Conservation (phyloP, 2,797 vertebrate species). For the Enteromius fasciolatus region DNA sequence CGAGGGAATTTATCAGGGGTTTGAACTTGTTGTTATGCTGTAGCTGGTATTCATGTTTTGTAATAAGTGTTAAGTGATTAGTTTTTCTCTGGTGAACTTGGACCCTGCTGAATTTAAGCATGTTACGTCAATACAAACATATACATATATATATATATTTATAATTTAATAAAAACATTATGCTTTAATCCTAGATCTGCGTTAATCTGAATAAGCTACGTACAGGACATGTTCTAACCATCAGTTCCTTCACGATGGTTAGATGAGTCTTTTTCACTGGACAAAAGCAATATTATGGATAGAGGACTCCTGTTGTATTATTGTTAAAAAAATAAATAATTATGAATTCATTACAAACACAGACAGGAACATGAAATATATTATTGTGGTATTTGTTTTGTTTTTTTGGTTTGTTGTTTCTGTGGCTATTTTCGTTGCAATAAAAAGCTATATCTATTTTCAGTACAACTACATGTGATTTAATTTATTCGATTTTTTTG, state of each 20-base stretch:
- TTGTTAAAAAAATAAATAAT: not conserved
- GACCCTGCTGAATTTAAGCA: not conserved
- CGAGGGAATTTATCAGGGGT: not conserved
- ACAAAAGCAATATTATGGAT: not conserved
- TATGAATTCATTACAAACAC: not conserved
- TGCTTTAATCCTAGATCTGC: not conserved
- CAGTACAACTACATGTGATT: not conserved
- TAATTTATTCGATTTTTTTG: too few species aligned
- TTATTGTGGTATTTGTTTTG: too few species aligned
- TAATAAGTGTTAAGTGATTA: not conserved
- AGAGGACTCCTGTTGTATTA: not conserved
- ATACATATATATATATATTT: too few species aligned
- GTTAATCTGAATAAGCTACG: too few species aligned
- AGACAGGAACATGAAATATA: not conserved
- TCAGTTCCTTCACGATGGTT: too few species aligned
- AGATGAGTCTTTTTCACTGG: not conserved
- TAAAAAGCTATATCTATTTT: not conserved
- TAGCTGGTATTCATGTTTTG: not conserved
- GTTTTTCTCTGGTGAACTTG: not conserved
- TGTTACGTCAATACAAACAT: not conserved
- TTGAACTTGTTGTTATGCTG: not conserved
- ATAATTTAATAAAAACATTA: not conserved
- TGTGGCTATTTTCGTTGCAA: not conserved
- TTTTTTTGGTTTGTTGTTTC: too few species aligned
- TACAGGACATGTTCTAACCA: too few species aligned